Evolutionary conservation across 2,888 invertebrate genomes (phyloP).

Genomic region (Cryptus armator): DNA sequence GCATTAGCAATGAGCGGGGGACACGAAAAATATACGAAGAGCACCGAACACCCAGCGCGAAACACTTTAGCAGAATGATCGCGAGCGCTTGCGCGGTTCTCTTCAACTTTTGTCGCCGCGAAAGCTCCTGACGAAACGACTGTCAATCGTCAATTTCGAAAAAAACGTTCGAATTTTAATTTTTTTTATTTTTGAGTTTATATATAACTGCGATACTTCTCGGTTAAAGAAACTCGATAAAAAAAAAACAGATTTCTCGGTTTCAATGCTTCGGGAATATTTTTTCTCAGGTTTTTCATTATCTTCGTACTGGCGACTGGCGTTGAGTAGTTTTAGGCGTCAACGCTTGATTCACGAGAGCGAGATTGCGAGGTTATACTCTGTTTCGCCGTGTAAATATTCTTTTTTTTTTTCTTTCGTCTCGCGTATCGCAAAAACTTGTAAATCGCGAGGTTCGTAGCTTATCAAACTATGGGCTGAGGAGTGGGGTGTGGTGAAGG

Average conservation of each 20-base stretch:
- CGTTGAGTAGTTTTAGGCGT: constrained; percentile 46
- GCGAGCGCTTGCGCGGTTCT: neutral
- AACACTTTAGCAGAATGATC: neutral
- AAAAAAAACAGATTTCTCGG: neutral
- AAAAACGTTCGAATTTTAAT: neutral
- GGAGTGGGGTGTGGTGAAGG: neutral
- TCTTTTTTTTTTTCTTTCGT: constrained; percentile 2
- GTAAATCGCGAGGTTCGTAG: constrained; percentile 29
- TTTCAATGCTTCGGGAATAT: constrained; percentile 15
- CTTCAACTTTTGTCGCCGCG: neutral
- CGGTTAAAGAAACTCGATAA: neutral
- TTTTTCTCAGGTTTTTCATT: neutral
- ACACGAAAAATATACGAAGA: constrained; percentile 10
- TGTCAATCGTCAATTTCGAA: constrained; percentile 7
- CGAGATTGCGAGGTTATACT: constrained; percentile 9
- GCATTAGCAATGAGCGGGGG: constrained; percentile 6
- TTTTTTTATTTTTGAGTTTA: no score
- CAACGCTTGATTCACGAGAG: constrained; percentile 54
- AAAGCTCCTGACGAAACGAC: no score
- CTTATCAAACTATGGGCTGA: neutral
- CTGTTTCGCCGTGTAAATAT: constrained; percentile 16
- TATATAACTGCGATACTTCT: neutral
- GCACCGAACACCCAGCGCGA: neutral
- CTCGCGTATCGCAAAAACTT: constrained; percentile 37
- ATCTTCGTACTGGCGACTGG: constrained; percentile 20